Base-by-base conservation (phyloP, 2,113 vertebrate genomes). In the Epinephelus lanceolatus region DNA sequence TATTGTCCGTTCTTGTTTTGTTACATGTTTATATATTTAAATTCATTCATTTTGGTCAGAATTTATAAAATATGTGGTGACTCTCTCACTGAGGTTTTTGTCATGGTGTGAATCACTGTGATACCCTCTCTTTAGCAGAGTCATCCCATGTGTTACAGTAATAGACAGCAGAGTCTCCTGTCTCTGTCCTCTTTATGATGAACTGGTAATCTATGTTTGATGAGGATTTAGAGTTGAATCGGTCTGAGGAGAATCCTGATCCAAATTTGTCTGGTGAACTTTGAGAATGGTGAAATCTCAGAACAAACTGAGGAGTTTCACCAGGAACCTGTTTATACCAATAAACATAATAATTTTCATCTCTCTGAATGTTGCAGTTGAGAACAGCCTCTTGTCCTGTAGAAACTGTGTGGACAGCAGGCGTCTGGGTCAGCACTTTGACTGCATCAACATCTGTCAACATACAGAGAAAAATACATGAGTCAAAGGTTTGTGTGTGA, bases 281-380 rank as follows among this genome's bases (percentile, higher is more conserved):
- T 2, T 0, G 0, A 0, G 0, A 0, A 14, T 80, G 7, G 4
- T 69, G 0, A 55, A 75, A 82, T 0, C 0, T 0, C 0, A 92
- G 21, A 2, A 92, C 2, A 61, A 5, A 87, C 78, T 90, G 86
- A 62, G 87, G 84, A 86, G 2, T 45, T 45, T 7, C 37, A 59
- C 86, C 86, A 71, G 82, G 86, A 71, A 85, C 77, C 78, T 93
- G 91, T 80, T 91, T 91, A 40, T 86, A 89, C 91, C 89, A 79
- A 0, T 0, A 0, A 0, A 71, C 59, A 75, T 1, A 21, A 18
- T 71, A 0, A 0, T 1, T 0, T 56, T 60, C 1, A 80, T 40
- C 0, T 55, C 19, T 70, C 56, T 73, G 17, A 47, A 83, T 65
- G 80, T 91, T 91, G 0, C 86, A 92, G 33, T 71, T 45, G 30